Evolutionary conservation across 1,140 invertebrate genomes (phyloP).

Genomic region (Megalonaias nervosa): DNA sequence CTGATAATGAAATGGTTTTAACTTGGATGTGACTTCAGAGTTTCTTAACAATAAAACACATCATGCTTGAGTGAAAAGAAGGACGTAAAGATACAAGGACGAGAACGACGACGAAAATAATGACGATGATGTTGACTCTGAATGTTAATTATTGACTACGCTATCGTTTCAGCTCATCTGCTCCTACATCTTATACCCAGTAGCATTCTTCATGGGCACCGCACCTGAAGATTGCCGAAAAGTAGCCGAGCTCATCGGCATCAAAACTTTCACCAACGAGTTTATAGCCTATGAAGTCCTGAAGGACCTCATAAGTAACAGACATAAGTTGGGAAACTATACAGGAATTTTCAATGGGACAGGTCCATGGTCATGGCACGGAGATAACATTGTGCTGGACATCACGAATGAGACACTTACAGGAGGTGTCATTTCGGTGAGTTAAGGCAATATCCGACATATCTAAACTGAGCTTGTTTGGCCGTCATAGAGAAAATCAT

Average conservation of each 20-base stretch:
- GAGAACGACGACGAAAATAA: too few relatives aligned
- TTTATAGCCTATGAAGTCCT: conserved; percentile 67
- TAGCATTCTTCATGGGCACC: conserved; percentile 68
- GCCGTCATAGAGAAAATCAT: too few relatives aligned
- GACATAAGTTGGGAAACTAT: conserved; percentile 47
- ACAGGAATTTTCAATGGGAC: conserved; percentile 30
- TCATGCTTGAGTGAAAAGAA: too few relatives aligned
- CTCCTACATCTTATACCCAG: conserved; percentile 68
- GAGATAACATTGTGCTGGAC: conserved; percentile 39
- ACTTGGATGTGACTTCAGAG: too few relatives aligned
- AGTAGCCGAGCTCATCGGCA: conserved; percentile 65
- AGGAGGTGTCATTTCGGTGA: conserved; percentile 48
- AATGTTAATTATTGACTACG: too few relatives aligned
- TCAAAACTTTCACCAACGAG: conserved; percentile 71
- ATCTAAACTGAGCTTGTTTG: not conserved
- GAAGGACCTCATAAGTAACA: conserved; percentile 47
- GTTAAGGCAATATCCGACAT: not conserved
- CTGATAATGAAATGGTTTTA: too few relatives aligned
- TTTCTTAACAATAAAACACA: too few relatives aligned
- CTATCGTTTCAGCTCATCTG: conserved; percentile 61
- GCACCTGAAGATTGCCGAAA: conserved; percentile 60
- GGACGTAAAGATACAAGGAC: too few relatives aligned
- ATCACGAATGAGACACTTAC: conserved; percentile 39
- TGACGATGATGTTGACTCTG: too few relatives aligned
- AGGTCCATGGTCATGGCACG: conserved; percentile 34